Percentiles rank a stretch among this genome's conserved stretches.
These are phyloP conservation scores for Melanostoma scalare DNA, from an alignment of 2,888 invertebrate species.

Conservation along the genomic window DNA sequence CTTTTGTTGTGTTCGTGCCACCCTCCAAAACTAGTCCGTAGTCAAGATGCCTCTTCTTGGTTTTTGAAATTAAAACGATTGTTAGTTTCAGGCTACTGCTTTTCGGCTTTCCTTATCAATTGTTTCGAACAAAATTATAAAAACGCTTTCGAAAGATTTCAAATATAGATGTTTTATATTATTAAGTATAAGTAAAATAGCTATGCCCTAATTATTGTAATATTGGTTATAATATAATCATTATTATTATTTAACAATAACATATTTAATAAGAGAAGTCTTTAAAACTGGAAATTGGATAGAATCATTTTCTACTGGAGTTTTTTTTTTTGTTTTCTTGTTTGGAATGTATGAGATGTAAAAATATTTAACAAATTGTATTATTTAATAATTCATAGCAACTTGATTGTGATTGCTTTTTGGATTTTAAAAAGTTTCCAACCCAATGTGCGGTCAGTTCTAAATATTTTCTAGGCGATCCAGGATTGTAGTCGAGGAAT, in stretches of 20 bases:
- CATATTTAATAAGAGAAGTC: slow-evolving; percentile 39
- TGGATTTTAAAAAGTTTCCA: slow-evolving; percentile 82
- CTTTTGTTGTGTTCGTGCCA: too few relatives aligned
- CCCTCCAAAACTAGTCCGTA: too few relatives aligned
- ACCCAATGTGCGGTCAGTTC: slow-evolving; percentile 86
- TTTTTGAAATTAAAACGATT: too few relatives aligned
- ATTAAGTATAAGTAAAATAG: slow-evolving; percentile 63
- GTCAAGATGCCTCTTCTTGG: too few relatives aligned
- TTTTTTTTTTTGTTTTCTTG: slow-evolving; percentile 18
- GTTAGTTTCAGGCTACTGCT: too few relatives aligned
- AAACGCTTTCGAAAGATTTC: slow-evolving; percentile 45
- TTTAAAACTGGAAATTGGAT: slow-evolving; percentile 67
- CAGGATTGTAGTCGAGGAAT: slow-evolving; percentile 84
- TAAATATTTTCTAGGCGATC: slow-evolving; percentile 85
- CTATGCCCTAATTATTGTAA: slow-evolving; percentile 66
- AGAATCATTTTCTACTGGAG: slow-evolving; percentile 71
- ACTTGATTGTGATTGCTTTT: slow-evolving; percentile 78
- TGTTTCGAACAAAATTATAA: not conserved
- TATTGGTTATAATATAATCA: slow-evolving; percentile 40
- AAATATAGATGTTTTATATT: slow-evolving; percentile 60
- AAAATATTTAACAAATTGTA: slow-evolving; percentile 80
- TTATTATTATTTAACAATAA: slow-evolving; percentile 62
- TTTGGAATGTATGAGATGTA: slow-evolving; percentile 46
- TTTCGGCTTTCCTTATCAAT: too few relatives aligned
- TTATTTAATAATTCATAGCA: slow-evolving; percentile 82